Base-by-base conservation (phyloP, 2,113 vertebrate species). In the Tonatia bakeri region DNA sequence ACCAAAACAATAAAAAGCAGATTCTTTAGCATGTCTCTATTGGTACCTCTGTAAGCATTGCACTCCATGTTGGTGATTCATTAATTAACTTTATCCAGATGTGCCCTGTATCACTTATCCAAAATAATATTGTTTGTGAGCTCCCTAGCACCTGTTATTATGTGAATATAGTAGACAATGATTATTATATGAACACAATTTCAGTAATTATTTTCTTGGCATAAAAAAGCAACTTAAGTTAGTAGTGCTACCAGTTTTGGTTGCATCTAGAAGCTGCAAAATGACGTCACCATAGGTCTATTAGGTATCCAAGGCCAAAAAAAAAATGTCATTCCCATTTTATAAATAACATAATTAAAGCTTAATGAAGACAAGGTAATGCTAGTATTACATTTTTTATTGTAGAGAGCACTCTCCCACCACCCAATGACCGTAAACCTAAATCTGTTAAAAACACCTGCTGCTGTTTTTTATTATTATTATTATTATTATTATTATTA, bases 181-280 rank as follows among this genome's bases (percentile, higher is more conserved):
- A 65, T 94, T 94, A 94, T 84, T 77, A 88, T 31, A 50, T 70
- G 69, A 93, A 47, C 5, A 84, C 45, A 87, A 77, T 54, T 94
- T 94, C 70, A 77, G 75, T 96, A 92, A 87, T 87, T 92, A 52
- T 95, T 96, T 96, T 20, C 45, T 80, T 88, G 73, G n/a, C 92
- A 95, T 45, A 94, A n/a, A 95, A 28, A 20, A 85, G 72, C 20
- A 80, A 92, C 54, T 38, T 52, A 79, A 73, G 54, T 80, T 76
- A 83, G 54, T 84, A 38, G 75, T 79, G 65, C 43, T n/a, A 16
- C 38, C 24, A 28, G 19, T 75, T 33, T 64, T 33, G 13, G 54
- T 19, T 65, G 12, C 16, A 52, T 65, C 22, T 85, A 43, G 17
- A 15, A 73, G 19, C 36, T 59, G 88, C 4, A 82, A 45, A 90